Evolutionary conservation across 2,888 invertebrate genomes (phyloP).

Genomic region (Stramonita haemastoma): DNA sequence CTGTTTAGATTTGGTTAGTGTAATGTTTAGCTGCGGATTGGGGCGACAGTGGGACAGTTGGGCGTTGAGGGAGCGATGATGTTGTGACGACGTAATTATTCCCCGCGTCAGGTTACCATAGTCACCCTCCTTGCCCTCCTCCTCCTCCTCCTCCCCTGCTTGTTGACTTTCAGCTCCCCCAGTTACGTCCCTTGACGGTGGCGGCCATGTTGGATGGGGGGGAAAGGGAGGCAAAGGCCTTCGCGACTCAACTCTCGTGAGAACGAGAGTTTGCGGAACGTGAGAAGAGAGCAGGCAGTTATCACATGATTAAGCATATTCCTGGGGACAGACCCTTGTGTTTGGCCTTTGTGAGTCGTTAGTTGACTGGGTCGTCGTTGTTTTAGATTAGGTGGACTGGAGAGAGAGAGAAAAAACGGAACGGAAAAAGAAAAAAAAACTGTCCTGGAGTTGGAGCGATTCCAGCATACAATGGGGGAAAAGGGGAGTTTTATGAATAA

Average conservation of each 20-base stretch:
- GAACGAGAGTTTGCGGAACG: slow-evolving; percentile 30
- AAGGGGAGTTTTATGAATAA: no score
- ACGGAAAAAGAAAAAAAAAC: background rate
- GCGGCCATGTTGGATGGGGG: background rate
- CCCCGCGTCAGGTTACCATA: slow-evolving; percentile 7
- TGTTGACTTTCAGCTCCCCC: background rate
- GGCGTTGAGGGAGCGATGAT: background rate
- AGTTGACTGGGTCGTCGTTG: background rate
- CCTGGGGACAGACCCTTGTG: background rate
- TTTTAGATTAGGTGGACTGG: background rate
- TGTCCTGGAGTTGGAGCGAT: background rate
- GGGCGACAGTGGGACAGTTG: background rate
- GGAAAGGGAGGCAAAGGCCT: background rate
- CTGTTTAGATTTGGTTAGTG: slow-evolving; percentile 19
- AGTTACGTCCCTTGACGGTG: background rate
- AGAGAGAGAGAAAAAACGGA: slow-evolving; percentile 19
- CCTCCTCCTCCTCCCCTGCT: background rate
- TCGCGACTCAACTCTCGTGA: background rate
- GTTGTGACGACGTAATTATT: slow-evolving; percentile 24
- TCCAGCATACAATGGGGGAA: background rate
- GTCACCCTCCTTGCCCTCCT: background rate
- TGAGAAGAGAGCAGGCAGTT: background rate
- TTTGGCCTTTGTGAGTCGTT: no score
- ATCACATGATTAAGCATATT: slow-evolving; percentile 28
- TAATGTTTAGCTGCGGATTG: background rate